Percentiles rank a stretch among this genome's conserved stretches.
Conservation (phyloP, 1,140 invertebrate genomes). For the Cyclina sinensis region DNA sequence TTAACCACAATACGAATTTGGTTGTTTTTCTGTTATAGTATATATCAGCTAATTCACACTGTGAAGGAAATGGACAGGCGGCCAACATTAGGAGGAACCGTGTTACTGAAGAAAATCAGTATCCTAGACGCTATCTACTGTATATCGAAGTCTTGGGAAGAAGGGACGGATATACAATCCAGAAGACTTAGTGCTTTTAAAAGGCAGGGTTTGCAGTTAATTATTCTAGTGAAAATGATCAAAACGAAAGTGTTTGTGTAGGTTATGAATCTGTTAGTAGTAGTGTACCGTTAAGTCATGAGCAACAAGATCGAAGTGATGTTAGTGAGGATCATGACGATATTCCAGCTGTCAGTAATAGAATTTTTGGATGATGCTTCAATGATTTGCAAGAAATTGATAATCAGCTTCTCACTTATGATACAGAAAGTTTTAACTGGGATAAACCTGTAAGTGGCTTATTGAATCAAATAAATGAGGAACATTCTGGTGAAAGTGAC, state of each 20-base stretch:
- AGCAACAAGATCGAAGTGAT: too few species aligned
- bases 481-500: background rate
- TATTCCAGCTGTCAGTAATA: background rate
- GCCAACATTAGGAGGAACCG: conserved; percentile 4
- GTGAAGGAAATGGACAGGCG: conserved; percentile 33
- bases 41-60: background rate
- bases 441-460: background rate
- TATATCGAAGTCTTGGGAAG: conserved; percentile 36
- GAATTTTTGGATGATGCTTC: background rate
- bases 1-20: background rate
- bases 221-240: background rate
- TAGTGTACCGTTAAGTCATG: too few species aligned
- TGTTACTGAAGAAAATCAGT: conserved; percentile 47
- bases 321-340: background rate
- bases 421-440: background rate
- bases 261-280: too few species aligned
- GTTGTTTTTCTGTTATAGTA: background rate
- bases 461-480: background rate
- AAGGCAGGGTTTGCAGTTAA: conserved; percentile 33
- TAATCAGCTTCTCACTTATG: background rate
- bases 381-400: background rate
- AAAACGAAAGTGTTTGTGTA: too few species aligned
- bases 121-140: conserved; percentile 51
- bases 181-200: conserved; percentile 46
- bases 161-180: conserved; percentile 26